Evolutionary conservation across 2,797 vertebrate genomes (phyloP), one percentile per base, ranked within the genome.

Genomic region (Salarias fasciatus): DNA sequence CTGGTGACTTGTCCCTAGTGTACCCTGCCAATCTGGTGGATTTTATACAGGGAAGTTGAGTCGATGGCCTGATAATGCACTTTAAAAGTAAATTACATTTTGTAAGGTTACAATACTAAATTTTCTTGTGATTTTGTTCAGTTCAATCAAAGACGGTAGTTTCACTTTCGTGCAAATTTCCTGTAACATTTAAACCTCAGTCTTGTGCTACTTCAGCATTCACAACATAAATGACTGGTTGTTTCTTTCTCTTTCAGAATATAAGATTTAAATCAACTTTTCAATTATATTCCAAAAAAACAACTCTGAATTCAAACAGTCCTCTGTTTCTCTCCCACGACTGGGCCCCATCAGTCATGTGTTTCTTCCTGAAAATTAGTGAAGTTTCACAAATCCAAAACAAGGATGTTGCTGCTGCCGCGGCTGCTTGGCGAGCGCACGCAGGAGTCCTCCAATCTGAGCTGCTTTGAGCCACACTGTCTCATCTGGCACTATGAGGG

Each of bases 311-410:
- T 68, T 55, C 8, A 24, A 69, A 28, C 70, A 56, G 51, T 33
- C 38, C 13, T 11, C 10, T 5, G 47, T 64, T 56, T 56, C 41
- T 49, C 63, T 65, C 69, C 72, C 28, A 63, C 31, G 69, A 60
- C 42, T 37, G 68, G 71, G 70, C 79, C 75, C 80, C 74, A 51
- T 77, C 58, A 58, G 80, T 90, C 77, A 75, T 36, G 37, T 53
- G 64, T 57, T 53, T 73, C 81, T 82, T 89, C 81, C 83, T 86
- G 80, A 11, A 85, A 86, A 80, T 77, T 15, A 67, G 56, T 64
- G 80, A 83, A 77, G 86, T 86, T 86, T 82, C 76, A 75, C 75
- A 74, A 74, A 85, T 68, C 71, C 69, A 88, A 83, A 88, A 84
- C 76, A 72, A 89, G 82, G 81, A 82, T 69, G 81, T 85, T 70